Evolutionary conservation across 2,888 invertebrate species (phyloP).

Genomic region (Diploptera punctata): DNA sequence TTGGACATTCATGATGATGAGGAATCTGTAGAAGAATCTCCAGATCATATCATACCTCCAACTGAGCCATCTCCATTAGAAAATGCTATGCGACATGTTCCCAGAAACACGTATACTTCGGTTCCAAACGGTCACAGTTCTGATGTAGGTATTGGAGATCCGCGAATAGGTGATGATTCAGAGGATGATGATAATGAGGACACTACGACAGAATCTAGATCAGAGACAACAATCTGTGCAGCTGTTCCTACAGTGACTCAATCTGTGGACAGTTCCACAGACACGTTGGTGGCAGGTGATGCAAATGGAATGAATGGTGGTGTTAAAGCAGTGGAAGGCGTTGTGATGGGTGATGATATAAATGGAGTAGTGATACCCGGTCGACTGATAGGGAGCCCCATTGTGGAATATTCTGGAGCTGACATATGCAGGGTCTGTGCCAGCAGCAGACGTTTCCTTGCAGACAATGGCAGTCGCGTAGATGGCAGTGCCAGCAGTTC

Average conservation of each 20-base stretch:
- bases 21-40: slow-evolving; percentile 11
- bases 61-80: background rate
- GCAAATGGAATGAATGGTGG: background rate
- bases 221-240: slow-evolving; percentile 41
- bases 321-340: background rate
- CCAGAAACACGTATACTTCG: background rate
- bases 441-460: slow-evolving; percentile 51
- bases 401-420: background rate
- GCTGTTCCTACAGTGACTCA: slow-evolving; percentile 47
- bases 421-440: slow-evolving; percentile 52
- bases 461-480: slow-evolving; percentile 46
- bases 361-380: slow-evolving; percentile 24
- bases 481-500: slow-evolving; percentile 43
- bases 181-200: slow-evolving; percentile 50
- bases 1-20: slow-evolving; percentile 18
- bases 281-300: slow-evolving; percentile 56
- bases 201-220: slow-evolving; percentile 44
- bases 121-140: background rate
- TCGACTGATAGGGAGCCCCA: slow-evolving; percentile 9
- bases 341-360: background rate
- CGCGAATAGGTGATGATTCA: slow-evolving; percentile 38
- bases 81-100: background rate
- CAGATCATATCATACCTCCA: background rate
- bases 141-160: slow-evolving; percentile 3
- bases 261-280: slow-evolving; percentile 62